Conservation (phyloP, 2,888 invertebrate genomes). For the Eutolmus rufibarbis region DNA sequence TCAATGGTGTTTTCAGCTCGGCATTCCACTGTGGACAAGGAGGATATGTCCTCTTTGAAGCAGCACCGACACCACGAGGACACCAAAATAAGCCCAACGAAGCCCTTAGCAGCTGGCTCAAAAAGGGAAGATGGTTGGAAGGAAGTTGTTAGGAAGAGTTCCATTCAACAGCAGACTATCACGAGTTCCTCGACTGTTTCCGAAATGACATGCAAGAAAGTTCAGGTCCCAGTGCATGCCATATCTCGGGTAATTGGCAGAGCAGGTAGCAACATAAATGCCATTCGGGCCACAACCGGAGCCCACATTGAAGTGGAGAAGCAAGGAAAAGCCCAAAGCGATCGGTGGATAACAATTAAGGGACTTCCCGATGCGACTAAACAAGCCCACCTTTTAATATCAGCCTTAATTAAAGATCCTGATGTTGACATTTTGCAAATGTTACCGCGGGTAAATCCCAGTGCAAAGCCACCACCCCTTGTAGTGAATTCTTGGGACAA, state of each 20-base stretch:
- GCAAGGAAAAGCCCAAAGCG: slow-evolving; percentile 92
- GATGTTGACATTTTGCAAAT: slow-evolving; percentile 89
- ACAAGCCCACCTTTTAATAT: slow-evolving; percentile 90
- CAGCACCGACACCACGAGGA: slow-evolving; percentile 41
- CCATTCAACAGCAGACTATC: slow-evolving; percentile 63
- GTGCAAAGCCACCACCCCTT: slow-evolving; percentile 54
- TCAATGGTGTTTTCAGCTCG: slow-evolving; percentile 75
- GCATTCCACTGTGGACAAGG: slow-evolving; percentile 74
- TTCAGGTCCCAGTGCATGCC: slow-evolving; percentile 91
- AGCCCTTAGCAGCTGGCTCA: slow-evolving; percentile 51
- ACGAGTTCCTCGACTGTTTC: slow-evolving; percentile 53
- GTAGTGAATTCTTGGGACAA: slow-evolving; percentile 61
- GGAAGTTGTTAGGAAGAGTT: slow-evolving; percentile 89
- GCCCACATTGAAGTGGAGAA: slow-evolving; percentile 99
- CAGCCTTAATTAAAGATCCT: slow-evolving; percentile 92
- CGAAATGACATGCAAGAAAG: slow-evolving; percentile 79
- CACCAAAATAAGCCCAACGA: slow-evolving; percentile 33
- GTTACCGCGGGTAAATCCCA: slow-evolving; percentile 70
- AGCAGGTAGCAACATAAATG: slow-evolving; percentile 97
- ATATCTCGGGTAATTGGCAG: slow-evolving; percentile 97
- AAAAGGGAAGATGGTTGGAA: slow-evolving; percentile 95
- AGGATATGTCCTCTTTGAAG: slow-evolving; percentile 62
- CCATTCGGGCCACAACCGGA: slow-evolving; percentile 94
- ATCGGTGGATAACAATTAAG: slow-evolving; percentile 94
- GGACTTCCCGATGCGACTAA: slow-evolving; percentile 91